A percentile compares a stretch with the other conserved stretches of the same genome.
Conservation (phyloP, 2,113 vertebrate species). For the Crocuta crocuta region DNA sequence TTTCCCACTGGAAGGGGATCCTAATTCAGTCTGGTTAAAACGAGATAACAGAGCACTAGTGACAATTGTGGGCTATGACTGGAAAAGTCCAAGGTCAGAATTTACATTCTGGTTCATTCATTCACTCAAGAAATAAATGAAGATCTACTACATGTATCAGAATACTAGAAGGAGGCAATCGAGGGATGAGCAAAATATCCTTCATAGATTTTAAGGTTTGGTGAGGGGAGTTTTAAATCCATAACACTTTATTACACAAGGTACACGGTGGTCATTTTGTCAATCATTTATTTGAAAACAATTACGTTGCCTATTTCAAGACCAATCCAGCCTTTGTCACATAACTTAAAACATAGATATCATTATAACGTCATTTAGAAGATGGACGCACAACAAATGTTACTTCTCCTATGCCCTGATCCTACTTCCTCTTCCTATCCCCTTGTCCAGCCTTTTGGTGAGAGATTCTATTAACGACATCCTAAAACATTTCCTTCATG, state of each 20-base stretch:
- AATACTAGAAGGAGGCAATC: neutral
- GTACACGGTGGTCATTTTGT: neutral
- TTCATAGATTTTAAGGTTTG: neutral
- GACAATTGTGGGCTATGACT: neutral
- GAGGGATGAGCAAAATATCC: neutral
- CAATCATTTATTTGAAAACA: slow-evolving; percentile 7
- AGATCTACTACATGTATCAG: neutral
- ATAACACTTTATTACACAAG: neutral
- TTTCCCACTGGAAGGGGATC: neutral
- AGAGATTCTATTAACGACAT: neutral
- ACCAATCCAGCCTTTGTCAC: neutral
- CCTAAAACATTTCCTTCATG: neutral
- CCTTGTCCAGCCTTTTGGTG: neutral
- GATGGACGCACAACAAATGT: neutral
- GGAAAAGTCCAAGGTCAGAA: neutral
- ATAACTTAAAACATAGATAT: slow-evolving; percentile 42
- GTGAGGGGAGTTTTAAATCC: neutral
- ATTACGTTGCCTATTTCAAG: neutral
- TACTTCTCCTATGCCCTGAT: no score
- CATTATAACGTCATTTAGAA: slow-evolving; percentile 16
- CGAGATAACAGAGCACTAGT: neutral
- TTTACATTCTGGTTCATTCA: neutral
- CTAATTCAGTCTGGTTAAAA: neutral
- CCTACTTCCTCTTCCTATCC: neutral
- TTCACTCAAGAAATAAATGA: neutral